Conservation (phyloP, 2,888 invertebrate species). For the Osedax fenrisi region DNA sequence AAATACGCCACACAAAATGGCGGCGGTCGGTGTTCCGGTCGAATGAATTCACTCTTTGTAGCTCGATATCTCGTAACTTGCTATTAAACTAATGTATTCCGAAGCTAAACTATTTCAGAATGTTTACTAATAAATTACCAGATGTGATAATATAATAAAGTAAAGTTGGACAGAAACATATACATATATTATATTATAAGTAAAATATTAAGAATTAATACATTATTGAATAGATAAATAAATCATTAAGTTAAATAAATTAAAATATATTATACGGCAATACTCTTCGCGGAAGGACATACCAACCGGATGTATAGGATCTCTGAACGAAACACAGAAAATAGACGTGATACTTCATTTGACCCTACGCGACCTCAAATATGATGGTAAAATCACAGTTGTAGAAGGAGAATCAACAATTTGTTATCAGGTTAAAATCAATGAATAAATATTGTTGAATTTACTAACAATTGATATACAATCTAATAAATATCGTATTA, state of each 20-base stretch:
- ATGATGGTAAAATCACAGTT: constrained; percentile 18
- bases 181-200: neutral
- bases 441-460: too few species aligned
- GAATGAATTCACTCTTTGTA: neutral
- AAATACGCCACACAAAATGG: constrained; percentile 32
- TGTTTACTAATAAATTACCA: neutral
- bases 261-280: neutral
- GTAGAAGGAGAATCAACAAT: constrained; percentile 35
- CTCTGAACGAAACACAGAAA: constrained; percentile 34
- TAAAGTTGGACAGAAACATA: neutral
- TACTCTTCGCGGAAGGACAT: constrained; percentile 17
- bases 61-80: too few species aligned
- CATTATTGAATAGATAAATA: too few species aligned
- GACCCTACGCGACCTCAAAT: constrained; percentile 29
- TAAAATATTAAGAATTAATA: too few species aligned
- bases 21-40: neutral
- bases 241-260: too few species aligned
- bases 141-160: neutral
- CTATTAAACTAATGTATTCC: too few species aligned
- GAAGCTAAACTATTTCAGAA: too few species aligned
- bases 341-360: constrained; percentile 29
- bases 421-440: constrained; percentile 41
- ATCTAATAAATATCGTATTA: too few species aligned
- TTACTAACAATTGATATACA: too few species aligned
- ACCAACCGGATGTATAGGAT: constrained; percentile 38